A percentile compares a stretch with the other conserved stretches of the same genome.
Conservation (phyloP, 2,113 vertebrate genomes). For the Pandion haliaetus region DNA sequence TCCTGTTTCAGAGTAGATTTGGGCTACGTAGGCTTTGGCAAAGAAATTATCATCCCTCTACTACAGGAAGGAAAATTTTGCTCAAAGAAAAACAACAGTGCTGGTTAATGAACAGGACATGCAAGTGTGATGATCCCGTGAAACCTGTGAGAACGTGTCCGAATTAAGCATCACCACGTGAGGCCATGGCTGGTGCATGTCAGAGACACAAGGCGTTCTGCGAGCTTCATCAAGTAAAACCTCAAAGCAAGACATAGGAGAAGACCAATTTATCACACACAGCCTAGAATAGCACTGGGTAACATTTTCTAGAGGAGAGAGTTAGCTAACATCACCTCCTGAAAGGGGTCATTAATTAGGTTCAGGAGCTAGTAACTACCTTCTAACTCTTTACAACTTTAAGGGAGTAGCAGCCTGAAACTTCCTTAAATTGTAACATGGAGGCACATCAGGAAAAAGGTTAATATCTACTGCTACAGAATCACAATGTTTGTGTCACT, state of each 20-base stretch:
- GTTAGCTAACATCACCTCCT: background rate
- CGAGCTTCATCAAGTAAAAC: background rate
- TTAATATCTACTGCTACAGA: background rate
- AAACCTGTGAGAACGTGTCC: too few relatives aligned
- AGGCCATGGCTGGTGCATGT: background rate
- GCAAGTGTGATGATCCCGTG: rapidly evolving
- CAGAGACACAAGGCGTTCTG: background rate
- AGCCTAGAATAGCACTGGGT: background rate
- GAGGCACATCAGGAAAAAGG: background rate
- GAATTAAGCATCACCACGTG: rapidly evolving
- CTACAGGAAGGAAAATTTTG: background rate
- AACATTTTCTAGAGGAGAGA: background rate
- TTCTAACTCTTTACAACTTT: rapidly evolving
- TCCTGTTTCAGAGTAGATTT: background rate
- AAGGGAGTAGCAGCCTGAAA: background rate
- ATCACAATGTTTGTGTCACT: rapidly evolving
- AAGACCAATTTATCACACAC: background rate
- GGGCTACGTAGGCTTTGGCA: background rate
- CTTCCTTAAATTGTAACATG: too few relatives aligned
- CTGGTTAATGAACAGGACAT: background rate
- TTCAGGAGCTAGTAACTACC: background rate
- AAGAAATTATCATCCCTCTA: background rate
- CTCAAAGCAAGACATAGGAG: background rate
- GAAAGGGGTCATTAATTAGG: background rate
- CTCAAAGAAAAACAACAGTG: too few relatives aligned